These are phyloP conservation scores for Lochmaea crataegi DNA, from an alignment of 2,888 invertebrate genomes.

Conservation along the genomic window DNA sequence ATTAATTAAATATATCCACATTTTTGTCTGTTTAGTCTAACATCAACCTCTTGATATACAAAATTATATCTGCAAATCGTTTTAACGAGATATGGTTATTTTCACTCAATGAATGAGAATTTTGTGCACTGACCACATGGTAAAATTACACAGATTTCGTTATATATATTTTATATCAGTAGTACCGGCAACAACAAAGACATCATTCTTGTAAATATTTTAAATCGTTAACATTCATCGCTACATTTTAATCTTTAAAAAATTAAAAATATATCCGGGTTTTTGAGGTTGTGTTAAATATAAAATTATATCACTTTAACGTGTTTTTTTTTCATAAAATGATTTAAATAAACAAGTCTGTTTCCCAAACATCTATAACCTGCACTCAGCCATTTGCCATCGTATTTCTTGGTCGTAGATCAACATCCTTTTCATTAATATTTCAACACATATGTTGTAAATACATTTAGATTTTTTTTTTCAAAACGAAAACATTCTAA, in stretches of 20 bases:
- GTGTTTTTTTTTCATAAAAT: too few species aligned
- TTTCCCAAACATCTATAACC: too few species aligned
- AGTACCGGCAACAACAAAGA: background rate
- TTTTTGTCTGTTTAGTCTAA: background rate
- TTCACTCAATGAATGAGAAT: background rate
- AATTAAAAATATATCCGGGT: background rate
- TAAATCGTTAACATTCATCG: too few species aligned
- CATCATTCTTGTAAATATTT: background rate
- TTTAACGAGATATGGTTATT: constrained; percentile 3
- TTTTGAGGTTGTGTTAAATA: too few species aligned
- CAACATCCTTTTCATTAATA: constrained; percentile 12
- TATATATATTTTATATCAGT: too few species aligned
- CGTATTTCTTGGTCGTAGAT: background rate
- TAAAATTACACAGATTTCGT: background rate
- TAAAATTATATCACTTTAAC: too few species aligned
- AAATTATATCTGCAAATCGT: background rate
- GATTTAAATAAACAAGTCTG: too few species aligned
- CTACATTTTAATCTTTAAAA: background rate
- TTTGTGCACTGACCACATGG: constrained; percentile 5
- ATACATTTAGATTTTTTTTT: constrained; percentile 1
- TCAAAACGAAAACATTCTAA: background rate
- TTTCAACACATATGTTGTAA: constrained; percentile 13
- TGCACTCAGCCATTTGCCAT: too few species aligned
- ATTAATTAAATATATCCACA: too few species aligned
- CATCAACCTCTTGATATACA: background rate